These are phyloP conservation scores for Ganaspis brasiliensis DNA, from an alignment of 2,888 invertebrate genomes.

Conservation along the genomic window DNA sequence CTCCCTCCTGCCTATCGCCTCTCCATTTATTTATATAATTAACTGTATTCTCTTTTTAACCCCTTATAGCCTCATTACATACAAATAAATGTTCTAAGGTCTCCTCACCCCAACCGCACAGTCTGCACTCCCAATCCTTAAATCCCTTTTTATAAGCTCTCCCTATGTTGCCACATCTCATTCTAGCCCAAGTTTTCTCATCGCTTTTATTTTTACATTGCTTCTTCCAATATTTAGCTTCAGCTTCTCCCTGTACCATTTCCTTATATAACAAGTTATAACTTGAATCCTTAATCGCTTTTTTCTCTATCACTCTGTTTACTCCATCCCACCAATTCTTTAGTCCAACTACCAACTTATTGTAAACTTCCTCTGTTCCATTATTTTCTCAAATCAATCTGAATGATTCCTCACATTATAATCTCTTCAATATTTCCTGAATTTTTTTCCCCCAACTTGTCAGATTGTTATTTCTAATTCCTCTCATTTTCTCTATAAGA, in stretches of 20 bases:
- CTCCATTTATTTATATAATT: neutral
- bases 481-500: conserved; percentile 21
- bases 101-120: neutral
- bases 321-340: neutral
- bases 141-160: no score
- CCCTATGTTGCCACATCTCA: neutral
- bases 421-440: neutral
- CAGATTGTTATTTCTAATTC: neutral
- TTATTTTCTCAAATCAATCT: neutral
- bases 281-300: neutral
- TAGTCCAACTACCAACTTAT: neutral
- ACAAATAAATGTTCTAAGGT: neutral
- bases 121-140: neutral
- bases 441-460: neutral
- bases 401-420: neutral
- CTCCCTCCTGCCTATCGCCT: neutral
- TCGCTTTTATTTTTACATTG: neutral
- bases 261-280: neutral
- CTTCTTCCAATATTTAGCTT: neutral
- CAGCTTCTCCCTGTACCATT: neutral
- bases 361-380: neutral
- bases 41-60: neutral
- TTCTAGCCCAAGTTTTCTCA: neutral
- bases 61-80: neutral
- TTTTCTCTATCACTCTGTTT: neutral